Base-by-base conservation (phyloP, 23 tunicate genomes). In the Halocynthia roretzi region DNA sequence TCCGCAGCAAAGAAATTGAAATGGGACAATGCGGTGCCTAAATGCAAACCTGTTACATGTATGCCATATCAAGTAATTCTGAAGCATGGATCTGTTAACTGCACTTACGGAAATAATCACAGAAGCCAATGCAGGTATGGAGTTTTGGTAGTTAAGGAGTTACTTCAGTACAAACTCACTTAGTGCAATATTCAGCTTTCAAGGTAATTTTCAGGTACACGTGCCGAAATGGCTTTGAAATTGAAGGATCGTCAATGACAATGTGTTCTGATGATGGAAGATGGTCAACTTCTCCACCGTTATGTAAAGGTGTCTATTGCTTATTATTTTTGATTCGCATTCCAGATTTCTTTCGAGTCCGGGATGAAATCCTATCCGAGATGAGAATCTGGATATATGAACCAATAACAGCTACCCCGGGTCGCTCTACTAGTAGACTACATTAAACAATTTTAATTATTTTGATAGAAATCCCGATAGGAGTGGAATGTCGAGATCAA, bases 221-320 rank as follows among this genome's bases (percentile, higher is more conserved):
- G 10, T 65, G 70, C 31, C 70, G 31, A 15, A 5, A 40, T 15
- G 70, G 70, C 31, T 65, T 65, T 65, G 5, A 65, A 65, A 0
- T 65, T 5, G 5, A 65, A 5, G 70, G 70, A 10, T 10, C 70
- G 31, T 65, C 70, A 11, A 48, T 20, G 31, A 0, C 70, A 6
- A 49, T 53, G 19, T 87, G 86, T 74, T 23, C 12, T 50, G 82
- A 51, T 0, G 81, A 80, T 56, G 85, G 91, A 7, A 20, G 61
- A 6, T 87, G 93, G 93, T 81, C 78, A 14, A 71, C 82, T 0
- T 74, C 85, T 8, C 71, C 18, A 0, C 93, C 93, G n/a, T 52
- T 44, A 53, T 87, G 93, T 53, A 49, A 56, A 80, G 76, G 91
- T 22, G 21, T 12, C 58, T 22, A 61, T 20, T 61, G 21, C 40